Evolutionary conservation across 2,888 invertebrate genomes (phyloP), one percentile per base, ranked within the genome.

Genomic region (Dichetophora obliterata): DNA sequence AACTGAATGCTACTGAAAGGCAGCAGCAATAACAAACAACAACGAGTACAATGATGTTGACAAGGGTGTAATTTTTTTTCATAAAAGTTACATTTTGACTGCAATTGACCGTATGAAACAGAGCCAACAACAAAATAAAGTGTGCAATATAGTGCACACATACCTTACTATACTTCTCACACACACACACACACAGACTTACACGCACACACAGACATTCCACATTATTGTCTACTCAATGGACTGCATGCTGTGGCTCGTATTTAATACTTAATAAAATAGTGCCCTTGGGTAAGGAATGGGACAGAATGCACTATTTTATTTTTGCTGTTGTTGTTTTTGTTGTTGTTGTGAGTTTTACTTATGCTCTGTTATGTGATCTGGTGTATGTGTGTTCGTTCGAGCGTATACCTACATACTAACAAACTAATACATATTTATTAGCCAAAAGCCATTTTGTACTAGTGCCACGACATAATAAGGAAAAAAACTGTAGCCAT

Each of bases 251-350:
- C n/a, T 52, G 43, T 37, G 14, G 70, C 31, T 70, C 54, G 48
- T 54, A 54, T 57, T 70, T 70, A 54, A 70, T 70, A 57, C 34
- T 52, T 54, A 70, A 70, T 70, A 70, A 54, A 70, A 54, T 54
- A 27, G 31, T 24, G 34, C 57, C 70, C 54, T 54, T n/a, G 70
- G 70, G 66, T 22, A 9, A 52, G 34, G 54, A 70, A 70, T n/a
- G 19, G 5, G 52, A 54, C 34, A 54, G n/a, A 52, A 69, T 69
- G 22, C n/a, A n/a, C 27, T 16, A 8, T 54, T 70, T 70, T 22
- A 14, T 24, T 59, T 24, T 22, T 57, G n/a, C n/a, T 2, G 22
- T 22, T 59, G 14, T 59, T 14, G n/a, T 65, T 65, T 16, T 34
- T 34, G 19, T 57, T 2, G 37, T 66, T 66, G 34, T 37, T 37